phyloP scores from a whole-genome alignment of 2,888 invertebrate genomes.

The Apeira syringaria region DNA sequence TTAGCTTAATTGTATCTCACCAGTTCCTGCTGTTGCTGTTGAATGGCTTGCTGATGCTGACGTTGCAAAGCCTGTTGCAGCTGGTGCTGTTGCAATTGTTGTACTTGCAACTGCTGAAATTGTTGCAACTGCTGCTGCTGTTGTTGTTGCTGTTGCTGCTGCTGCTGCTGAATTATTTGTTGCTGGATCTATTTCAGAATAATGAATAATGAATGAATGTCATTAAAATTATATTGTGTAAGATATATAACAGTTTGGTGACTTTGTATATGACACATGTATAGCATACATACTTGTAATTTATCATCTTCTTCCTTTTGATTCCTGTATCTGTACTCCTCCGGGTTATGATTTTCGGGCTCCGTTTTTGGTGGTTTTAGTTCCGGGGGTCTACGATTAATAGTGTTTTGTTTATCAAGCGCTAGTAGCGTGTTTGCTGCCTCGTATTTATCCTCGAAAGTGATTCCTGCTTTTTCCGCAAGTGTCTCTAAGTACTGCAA shows the following conservation, averaged over 20 bases:
- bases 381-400: slow-evolving; percentile 63
- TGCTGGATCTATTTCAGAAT: slow-evolving; percentile 58
- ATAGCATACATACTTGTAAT: slow-evolving; percentile 52
- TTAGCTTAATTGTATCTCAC: slow-evolving; percentile 40
- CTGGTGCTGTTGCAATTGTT: slow-evolving; percentile 61
- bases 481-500: slow-evolving; percentile 88
- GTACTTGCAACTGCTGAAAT: slow-evolving; percentile 57
- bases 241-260: background rate
- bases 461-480: slow-evolving; percentile 89
- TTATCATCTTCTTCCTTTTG: slow-evolving; percentile 79
- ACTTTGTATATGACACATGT: background rate
- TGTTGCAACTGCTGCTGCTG: slow-evolving; percentile 60
- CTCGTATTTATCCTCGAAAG: slow-evolving; percentile 90
- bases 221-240: background rate
- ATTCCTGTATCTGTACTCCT: slow-evolving; percentile 69
- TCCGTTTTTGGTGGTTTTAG: slow-evolving; percentile 68
- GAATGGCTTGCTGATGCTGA: slow-evolving; percentile 78
- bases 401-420: slow-evolving; percentile 85
- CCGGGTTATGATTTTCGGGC: slow-evolving; percentile 59
- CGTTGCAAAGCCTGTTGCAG: slow-evolving; percentile 81
- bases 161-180: slow-evolving; percentile 72
- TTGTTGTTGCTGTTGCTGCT: slow-evolving; percentile 61
- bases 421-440: slow-evolving; percentile 86
- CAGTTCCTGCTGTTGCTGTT: slow-evolving; percentile 81
- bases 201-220: background rate